Evolutionary conservation across 2,113 vertebrate species (phyloP).

Genomic region (Pangasianodon gigas): DNA sequence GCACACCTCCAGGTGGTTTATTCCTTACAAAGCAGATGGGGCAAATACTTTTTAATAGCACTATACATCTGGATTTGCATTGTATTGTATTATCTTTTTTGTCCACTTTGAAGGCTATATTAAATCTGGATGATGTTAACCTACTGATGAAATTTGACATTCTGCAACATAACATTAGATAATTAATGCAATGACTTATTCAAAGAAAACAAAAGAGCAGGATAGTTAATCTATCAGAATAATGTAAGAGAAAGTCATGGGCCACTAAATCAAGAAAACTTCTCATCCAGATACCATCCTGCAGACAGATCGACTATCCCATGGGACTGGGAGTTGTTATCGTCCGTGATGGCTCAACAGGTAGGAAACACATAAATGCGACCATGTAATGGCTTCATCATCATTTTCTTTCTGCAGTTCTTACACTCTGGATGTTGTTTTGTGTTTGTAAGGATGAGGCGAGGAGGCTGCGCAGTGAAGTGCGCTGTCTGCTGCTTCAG

Average conservation of each 20-base stretch:
- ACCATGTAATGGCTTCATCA: neutral
- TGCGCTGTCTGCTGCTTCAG: constrained; percentile 82
- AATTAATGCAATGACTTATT: neutral
- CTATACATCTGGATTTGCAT: neutral
- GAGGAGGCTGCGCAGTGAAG: constrained; percentile 56
- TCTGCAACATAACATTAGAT: neutral
- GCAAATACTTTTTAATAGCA: neutral
- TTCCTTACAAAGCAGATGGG: neutral
- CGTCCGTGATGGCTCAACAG: constrained; percentile 78
- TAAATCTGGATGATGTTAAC: neutral
- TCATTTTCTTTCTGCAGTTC: too few relatives aligned
- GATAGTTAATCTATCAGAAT: neutral
- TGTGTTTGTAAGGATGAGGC: constrained; percentile 48
- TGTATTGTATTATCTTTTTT: neutral
- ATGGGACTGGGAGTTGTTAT: constrained; percentile 90
- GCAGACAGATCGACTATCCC: constrained; percentile 74
- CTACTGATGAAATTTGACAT: neutral
- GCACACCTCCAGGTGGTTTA: neutral
- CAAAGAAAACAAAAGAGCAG: neutral
- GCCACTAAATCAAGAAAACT: neutral
- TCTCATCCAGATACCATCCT: constrained; percentile 81
- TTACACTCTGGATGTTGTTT: neutral
- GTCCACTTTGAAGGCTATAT: neutral
- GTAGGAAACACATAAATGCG: constrained; percentile 64
- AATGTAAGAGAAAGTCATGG: neutral